Conservation (phyloP, 2,888 invertebrate species). For the Pollenia angustigena region DNA sequence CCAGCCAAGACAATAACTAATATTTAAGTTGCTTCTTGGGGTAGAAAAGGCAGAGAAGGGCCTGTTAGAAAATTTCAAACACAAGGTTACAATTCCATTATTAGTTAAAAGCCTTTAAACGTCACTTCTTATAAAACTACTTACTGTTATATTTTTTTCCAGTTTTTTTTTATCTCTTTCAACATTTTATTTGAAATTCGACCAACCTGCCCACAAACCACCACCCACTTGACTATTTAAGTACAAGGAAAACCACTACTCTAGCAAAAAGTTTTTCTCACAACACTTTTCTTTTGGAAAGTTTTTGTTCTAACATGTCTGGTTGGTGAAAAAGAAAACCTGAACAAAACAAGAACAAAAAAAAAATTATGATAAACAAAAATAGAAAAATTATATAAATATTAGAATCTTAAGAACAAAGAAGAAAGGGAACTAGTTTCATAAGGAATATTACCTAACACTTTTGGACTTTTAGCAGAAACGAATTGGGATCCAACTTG, state of each 20-base stretch:
- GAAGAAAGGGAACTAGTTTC: no score
- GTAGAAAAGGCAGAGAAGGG: no score
- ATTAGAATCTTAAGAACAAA: no score
- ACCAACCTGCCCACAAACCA: conserved; percentile 1
- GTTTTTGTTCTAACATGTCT: not conserved
- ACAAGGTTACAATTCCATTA: conserved; percentile 1
- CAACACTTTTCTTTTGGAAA: not conserved
- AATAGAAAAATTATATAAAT: no score
- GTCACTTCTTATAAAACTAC: conserved; percentile 1
- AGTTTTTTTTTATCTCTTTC: not conserved
- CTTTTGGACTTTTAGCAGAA: no score
- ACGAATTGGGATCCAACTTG: no score
- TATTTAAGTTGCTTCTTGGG: no score
- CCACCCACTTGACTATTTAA: not conserved
- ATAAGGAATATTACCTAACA: no score
- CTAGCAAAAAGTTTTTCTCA: not conserved
- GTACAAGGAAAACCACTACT: not conserved
- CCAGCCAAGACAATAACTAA: not conserved
- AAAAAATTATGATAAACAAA: no score
- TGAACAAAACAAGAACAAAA: not conserved
- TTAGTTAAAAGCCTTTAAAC: not conserved
- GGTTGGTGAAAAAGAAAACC: not conserved
- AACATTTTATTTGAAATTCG: not conserved
- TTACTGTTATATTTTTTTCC: not conserved
- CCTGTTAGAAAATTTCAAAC: not conserved